phyloP scores from a whole-genome alignment of 2,797 vertebrate species.

The Myotis vivesi region DNA sequence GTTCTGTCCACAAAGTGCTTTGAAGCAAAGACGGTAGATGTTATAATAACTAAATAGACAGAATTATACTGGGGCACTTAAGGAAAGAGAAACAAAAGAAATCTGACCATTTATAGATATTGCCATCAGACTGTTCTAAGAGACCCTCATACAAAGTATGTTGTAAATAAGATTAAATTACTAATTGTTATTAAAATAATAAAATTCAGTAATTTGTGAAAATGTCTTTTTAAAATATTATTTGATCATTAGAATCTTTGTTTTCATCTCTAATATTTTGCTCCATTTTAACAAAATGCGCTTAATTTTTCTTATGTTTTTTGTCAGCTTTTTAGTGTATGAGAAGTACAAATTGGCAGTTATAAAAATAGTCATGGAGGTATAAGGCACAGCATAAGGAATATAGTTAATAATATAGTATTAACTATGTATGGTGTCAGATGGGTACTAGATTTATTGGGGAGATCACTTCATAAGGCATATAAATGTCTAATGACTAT shows the following conservation, averaged over 20 bases:
- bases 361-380: not conserved
- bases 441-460: not conserved
- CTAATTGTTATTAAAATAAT: constrained; percentile 39
- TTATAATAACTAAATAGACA: constrained; percentile 60
- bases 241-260: not conserved
- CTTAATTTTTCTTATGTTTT: no score
- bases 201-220: constrained; percentile 25
- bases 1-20: constrained; percentile 60
- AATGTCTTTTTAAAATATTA: constrained; percentile 32
- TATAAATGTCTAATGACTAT: not conserved
- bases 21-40: constrained; percentile 5
- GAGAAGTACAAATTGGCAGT: not conserved
- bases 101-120: not conserved
- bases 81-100: not conserved
- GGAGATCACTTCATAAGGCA: not conserved
- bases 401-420: not conserved
- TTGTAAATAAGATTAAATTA: constrained; percentile 42
- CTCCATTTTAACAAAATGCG: no score
- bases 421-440: not conserved
- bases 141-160: not conserved
- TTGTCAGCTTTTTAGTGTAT: no score
- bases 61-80: constrained; percentile 2
- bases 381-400: not conserved
- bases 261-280: no score
- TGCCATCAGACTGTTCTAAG: constrained; percentile 5